These are phyloP conservation scores for Cinclus mexicanus DNA, from an alignment of 2,113 vertebrate genomes.

Conservation along the genomic window DNA sequence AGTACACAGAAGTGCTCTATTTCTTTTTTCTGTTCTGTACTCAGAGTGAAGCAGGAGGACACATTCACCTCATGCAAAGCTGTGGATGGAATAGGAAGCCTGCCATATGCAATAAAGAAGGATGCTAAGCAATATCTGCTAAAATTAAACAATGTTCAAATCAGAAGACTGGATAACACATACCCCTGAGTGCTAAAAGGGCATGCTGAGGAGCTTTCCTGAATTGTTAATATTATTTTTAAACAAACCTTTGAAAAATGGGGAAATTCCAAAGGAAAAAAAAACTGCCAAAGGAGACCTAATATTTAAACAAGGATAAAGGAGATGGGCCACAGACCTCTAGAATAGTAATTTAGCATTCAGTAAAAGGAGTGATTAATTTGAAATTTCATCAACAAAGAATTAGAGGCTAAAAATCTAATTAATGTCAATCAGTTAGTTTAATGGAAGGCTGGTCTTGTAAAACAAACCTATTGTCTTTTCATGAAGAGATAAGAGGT, in stretches of 20 bases:
- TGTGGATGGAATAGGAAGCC: not conserved
- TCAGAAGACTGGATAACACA: not conserved
- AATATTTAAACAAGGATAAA: slow-evolving; percentile 45
- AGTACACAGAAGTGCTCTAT: not conserved
- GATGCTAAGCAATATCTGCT: not conserved
- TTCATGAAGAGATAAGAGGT: slow-evolving; percentile 47
- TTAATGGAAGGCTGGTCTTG: slow-evolving; percentile 61
- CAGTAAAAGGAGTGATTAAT: slow-evolving; percentile 32
- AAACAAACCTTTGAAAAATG: slow-evolving; percentile 7
- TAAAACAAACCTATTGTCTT: slow-evolving; percentile 59
- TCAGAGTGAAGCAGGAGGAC: not conserved
- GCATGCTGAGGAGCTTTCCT: not conserved
- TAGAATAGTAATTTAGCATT: slow-evolving; percentile 25
- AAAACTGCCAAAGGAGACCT: not conserved
- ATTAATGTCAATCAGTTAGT: slow-evolving; percentile 57
- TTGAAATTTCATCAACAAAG: slow-evolving; percentile 60
- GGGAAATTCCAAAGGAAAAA: not conserved
- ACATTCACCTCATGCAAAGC: not conserved
- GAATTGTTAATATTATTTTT: slow-evolving; percentile 6
- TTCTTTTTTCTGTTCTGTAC: not conserved
- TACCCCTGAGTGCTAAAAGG: not conserved
- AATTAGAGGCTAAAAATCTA: slow-evolving; percentile 60
- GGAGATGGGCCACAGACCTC: not conserved
- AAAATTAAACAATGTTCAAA: slow-evolving; percentile 17
- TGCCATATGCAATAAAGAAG: not conserved